Evolutionary conservation across 2,888 invertebrate species (phyloP).

Genomic region (Lordiphosa fenestrarum): DNA sequence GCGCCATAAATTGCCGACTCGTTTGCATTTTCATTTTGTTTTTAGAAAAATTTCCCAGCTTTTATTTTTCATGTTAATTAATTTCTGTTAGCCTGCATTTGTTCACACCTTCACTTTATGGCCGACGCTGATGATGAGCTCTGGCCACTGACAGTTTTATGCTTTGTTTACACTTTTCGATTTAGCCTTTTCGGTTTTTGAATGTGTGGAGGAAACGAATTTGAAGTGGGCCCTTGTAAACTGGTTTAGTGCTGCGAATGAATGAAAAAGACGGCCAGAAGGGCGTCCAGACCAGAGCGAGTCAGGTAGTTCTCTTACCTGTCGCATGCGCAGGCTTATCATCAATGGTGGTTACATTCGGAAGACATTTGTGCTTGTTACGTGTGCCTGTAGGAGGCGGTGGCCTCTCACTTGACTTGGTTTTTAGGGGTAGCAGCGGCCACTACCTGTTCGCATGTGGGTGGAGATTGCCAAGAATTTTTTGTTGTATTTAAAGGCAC

Average conservation of each 20-base stretch:
- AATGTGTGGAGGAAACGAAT: not conserved
- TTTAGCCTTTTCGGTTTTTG: constrained; percentile 8
- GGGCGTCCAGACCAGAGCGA: not conserved
- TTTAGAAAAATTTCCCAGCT: constrained; percentile 14
- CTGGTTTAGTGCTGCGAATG: not conserved
- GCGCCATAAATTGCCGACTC: constrained; percentile 60
- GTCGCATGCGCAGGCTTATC: constrained; percentile 60
- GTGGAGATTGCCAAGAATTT: constrained; percentile 30
- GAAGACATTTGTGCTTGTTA: constrained; percentile 48
- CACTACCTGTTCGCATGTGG: constrained; percentile 24
- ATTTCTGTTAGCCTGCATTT: constrained; percentile 46
- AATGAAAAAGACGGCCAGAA: constrained; percentile 1
- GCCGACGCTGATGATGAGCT: constrained; percentile 59
- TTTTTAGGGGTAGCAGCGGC: constrained; percentile 35
- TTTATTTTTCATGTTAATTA: constrained; percentile 35
- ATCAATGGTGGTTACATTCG: constrained; percentile 25
- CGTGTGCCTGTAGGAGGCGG: constrained; percentile 40
- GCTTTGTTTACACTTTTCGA: constrained; percentile 74
- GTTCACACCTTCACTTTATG: constrained; percentile 77
- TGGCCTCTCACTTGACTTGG: constrained; percentile 24
- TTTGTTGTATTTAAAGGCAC: constrained; percentile 6
- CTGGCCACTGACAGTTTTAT: constrained; percentile 78
- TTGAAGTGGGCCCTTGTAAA: not conserved
- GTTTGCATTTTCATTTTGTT: constrained; percentile 28
- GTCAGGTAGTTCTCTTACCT: constrained; percentile 5